Base-by-base conservation (phyloP, 2,888 invertebrate genomes). In the Morinoia aosen region DNA sequence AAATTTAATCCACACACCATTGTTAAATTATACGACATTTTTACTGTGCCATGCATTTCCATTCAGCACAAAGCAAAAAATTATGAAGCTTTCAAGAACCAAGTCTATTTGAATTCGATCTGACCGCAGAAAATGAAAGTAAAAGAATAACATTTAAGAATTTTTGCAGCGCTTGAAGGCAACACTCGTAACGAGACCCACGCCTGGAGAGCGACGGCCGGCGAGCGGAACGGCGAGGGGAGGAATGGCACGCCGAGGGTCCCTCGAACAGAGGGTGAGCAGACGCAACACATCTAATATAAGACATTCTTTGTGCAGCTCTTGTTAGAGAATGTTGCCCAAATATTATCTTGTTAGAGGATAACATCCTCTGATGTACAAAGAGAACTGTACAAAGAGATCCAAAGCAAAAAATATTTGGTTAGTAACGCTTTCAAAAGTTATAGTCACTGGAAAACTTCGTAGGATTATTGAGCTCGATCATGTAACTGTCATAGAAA, bases 181-280 rank as follows among this genome's bases (percentile, higher is more conserved):
- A 76, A 76, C 76, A 76, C 76, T 76, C 76, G 76, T 76, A 76
- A 76, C 25, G 76, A 76, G 76, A 76, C 76, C 76, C 76, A 76
- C 76, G 76, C 76, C 76, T 76, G 76, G 76, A 76, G 76, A 76
- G 76, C 25, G 76, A 76, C 19, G 76, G 61, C 76, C 76, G 76
- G 76, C 76, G 33, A 76, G 76, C 76, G 76, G 25, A 33, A 33
- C 76, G 33, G 33, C 33, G 76, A 76, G 76, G 76, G 76, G 76
- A 76, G 76, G 76, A 33, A 76, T 33, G 76, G 76, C 8, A 76
- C 25, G 76, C 61, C 76, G 76, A 76, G 76, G 76, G 76, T 76
- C 76, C 76, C 76, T 76, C 76, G 7, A 0, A 7, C 76, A 8
- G 25, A 12, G 25, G 25, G 25, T 33, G 76, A 76, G 76, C 33